phyloP scores from a whole-genome alignment of 2,113 vertebrate species.

The Gnathonemus echidnorhynchus region DNA sequence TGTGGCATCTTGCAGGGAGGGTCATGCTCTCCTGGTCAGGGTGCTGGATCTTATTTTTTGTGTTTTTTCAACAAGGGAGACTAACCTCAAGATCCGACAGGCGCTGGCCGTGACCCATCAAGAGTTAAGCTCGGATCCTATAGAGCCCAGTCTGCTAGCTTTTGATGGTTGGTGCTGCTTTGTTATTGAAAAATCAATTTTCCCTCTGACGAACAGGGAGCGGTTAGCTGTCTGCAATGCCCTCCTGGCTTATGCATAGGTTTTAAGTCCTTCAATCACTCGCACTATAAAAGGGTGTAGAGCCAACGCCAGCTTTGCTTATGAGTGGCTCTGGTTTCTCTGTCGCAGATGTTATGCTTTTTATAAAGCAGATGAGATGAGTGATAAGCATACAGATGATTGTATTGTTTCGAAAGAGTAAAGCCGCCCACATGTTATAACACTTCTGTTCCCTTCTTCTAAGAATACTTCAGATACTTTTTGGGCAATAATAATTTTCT shows the following conservation, averaged over 20 bases:
- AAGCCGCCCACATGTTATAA: background rate
- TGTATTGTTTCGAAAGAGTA: background rate
- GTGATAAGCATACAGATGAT: background rate
- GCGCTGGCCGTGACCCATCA: slow-evolving; percentile 70
- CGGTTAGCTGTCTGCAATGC: background rate
- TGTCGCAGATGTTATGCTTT: background rate
- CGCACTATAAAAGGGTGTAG: background rate
- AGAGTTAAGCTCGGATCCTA: slow-evolving; percentile 54
- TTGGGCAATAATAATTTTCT: background rate
- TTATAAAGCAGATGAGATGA: background rate
- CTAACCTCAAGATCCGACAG: slow-evolving; percentile 85
- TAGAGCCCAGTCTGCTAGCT: slow-evolving; percentile 53
- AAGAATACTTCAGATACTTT: background rate
- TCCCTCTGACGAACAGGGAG: background rate
- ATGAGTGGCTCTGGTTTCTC: background rate
- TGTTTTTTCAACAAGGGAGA: slow-evolving; percentile 66
- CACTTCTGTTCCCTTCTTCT: background rate
- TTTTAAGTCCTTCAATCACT: background rate
- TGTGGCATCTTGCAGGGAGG: background rate
- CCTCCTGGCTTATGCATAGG: background rate
- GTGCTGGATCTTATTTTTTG: background rate
- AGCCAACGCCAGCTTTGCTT: background rate
- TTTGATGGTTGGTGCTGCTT: slow-evolving; percentile 70
- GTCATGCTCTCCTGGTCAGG: background rate
- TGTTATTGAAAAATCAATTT: background rate